Conservation (phyloP, 2,113 vertebrate genomes). For the Dolichallabes microphthalmus region DNA sequence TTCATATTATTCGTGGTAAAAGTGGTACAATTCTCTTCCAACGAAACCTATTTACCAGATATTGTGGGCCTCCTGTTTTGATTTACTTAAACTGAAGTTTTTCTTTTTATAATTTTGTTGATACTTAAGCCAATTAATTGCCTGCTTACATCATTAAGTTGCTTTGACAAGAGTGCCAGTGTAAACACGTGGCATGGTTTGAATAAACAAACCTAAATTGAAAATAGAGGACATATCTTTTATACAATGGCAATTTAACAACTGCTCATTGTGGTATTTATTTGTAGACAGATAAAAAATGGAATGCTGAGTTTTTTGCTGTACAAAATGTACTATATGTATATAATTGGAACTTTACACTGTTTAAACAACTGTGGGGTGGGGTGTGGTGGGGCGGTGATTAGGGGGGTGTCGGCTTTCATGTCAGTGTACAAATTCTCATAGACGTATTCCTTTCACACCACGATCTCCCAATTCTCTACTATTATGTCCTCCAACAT, state of each 20-base stretch:
- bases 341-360: background rate
- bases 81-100: background rate
- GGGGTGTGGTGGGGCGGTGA: constrained; percentile 6
- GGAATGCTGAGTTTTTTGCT: background rate
- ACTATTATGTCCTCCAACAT: constrained; percentile 92
- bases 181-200: constrained; percentile 21
- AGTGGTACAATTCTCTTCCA: background rate
- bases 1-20: background rate
- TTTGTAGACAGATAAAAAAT: background rate
- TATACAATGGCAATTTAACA: background rate
- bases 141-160: constrained; percentile 29
- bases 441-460: constrained; percentile 91
- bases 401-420: constrained; percentile 61
- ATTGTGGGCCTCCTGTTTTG: background rate
- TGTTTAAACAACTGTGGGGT: background rate
- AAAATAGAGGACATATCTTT: background rate
- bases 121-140: constrained; percentile 34
- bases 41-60: background rate
- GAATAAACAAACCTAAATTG: background rate
- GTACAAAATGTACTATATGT: background rate
- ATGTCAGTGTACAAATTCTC: constrained; percentile 84
- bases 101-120: background rate
- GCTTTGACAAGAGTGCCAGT: constrained; percentile 27
- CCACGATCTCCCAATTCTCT: constrained; percentile 89
- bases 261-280: background rate